Evolutionary conservation across 2,797 vertebrate species (phyloP), one percentile per base, ranked within the genome.

Genomic region (Rhynchotus rufescens): DNA sequence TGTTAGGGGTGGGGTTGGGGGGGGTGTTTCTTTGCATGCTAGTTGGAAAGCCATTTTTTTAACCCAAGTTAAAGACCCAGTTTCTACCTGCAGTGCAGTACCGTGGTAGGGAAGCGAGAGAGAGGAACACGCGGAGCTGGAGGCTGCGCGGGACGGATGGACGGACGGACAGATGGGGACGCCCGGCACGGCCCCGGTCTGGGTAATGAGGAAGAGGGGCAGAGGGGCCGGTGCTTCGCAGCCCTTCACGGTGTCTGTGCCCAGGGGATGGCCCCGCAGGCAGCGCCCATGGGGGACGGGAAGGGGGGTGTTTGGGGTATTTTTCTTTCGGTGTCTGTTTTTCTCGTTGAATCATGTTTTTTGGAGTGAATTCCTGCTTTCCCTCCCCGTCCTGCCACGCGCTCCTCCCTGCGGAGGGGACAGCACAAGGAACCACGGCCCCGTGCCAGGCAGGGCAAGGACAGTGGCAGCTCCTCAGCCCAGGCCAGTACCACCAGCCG

Each of bases 11-110:
- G 86, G 95, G 95, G 66, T 52, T 82, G 84, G 94, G 94, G 93
- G 89, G 86, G 93, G 93, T 49, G 36, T 95, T 96, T 83, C 92
- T 75, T 93, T 96, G 97, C 97, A 97, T 95, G 96, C 92, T 86
- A 92, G 88, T 90, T 88, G 92, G 88, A 79, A 93, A 84, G 84
- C 89, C 86, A 60, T 89, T 87, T 80, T 52, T 88, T 84, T 93
- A 30, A 92, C 87, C 82, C 81, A 52, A 90, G 66, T 85, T 57
- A 92, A 78, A 61, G 94, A 89, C 95, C 92, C 89, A 80, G 47
- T 86, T 88, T 90, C 65, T 93, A 86, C 93, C 89, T 88, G 84
- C 95, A 96, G 95, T 96, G 92, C 93, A 38, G 87, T 94, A 88
- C 93, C 75, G 0, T 36, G 10, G 1, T 84, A 94, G 88, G 95